phyloP scores from a whole-genome alignment of 1,140 invertebrate genomes.

The Zaprionus ornatus region DNA sequence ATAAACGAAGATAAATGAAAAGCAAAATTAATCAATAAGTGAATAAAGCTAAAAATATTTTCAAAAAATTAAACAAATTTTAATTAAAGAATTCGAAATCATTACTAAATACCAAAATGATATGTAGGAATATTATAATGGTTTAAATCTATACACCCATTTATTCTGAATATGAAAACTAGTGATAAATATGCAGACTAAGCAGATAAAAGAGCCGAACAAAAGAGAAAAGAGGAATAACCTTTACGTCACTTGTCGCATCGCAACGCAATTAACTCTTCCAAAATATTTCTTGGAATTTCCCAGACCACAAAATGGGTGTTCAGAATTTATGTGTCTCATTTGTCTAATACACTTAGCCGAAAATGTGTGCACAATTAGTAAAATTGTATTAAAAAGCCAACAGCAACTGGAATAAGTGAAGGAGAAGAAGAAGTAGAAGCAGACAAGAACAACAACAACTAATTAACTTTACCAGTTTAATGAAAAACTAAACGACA shows the following conservation, averaged over 20 bases:
- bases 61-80: neutral
- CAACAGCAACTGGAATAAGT: neutral
- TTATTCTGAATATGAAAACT: too few relatives aligned
- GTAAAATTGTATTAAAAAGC: constrained; percentile 36
- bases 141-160: too few relatives aligned
- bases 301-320: constrained; percentile 7
- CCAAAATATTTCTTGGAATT: neutral
- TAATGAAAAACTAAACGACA: constrained; percentile 73
- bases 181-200: neutral
- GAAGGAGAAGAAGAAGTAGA: constrained; percentile 12
- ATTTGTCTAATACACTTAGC: constrained; percentile 54
- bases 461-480: constrained; percentile 70
- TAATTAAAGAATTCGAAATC: neutral
- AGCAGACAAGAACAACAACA: constrained; percentile 30
- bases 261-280: constrained; percentile 14
- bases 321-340: constrained; percentile 28
- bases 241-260: neutral
- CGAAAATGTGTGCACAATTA: constrained; percentile 57
- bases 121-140: too few relatives aligned
- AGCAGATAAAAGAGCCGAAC: neutral
- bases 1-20: neutral
- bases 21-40: neutral
- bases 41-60: neutral
- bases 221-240: neutral
- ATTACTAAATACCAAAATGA: too few relatives aligned